Conservation (phyloP, 2,797 vertebrate species). For the Pipistrellus kuhlii region DNA sequence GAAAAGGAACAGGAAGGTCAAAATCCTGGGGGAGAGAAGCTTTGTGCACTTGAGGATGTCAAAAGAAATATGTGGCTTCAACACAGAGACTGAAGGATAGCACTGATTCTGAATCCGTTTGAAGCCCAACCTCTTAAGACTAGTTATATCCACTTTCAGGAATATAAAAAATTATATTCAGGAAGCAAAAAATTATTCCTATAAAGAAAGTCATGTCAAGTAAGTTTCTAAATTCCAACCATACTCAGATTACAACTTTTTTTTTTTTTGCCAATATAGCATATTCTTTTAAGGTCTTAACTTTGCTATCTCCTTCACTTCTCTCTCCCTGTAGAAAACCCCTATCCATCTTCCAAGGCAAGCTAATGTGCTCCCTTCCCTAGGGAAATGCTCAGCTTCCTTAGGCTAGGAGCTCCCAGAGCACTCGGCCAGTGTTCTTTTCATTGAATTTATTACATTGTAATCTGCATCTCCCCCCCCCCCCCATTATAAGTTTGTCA, state of each 20-base stretch:
- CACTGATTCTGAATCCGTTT: background rate
- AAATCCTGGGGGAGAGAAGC: background rate
- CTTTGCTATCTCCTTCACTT: background rate
- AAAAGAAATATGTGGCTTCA: background rate
- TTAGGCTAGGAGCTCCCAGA: background rate
- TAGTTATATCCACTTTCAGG: background rate
- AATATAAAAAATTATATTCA: too few relatives aligned
- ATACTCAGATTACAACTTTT: conserved; percentile 1
- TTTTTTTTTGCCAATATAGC: background rate
- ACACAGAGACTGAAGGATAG: background rate
- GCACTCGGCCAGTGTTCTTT: background rate
- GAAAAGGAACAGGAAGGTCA: background rate
- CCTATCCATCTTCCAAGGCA: background rate
- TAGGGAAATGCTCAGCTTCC: background rate
- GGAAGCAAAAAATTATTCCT: background rate
- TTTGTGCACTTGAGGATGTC: background rate
- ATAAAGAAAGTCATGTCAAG: background rate
- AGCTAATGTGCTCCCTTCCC: background rate
- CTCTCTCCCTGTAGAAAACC: background rate
- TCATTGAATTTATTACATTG: background rate
- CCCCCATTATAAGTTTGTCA: background rate
- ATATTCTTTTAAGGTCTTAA: background rate
- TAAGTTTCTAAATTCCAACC: background rate
- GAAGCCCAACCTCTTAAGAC: background rate
- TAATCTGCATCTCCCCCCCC: background rate